Base-by-base conservation (phyloP, 2,113 vertebrate genomes). In the Tetrao urogallus region DNA sequence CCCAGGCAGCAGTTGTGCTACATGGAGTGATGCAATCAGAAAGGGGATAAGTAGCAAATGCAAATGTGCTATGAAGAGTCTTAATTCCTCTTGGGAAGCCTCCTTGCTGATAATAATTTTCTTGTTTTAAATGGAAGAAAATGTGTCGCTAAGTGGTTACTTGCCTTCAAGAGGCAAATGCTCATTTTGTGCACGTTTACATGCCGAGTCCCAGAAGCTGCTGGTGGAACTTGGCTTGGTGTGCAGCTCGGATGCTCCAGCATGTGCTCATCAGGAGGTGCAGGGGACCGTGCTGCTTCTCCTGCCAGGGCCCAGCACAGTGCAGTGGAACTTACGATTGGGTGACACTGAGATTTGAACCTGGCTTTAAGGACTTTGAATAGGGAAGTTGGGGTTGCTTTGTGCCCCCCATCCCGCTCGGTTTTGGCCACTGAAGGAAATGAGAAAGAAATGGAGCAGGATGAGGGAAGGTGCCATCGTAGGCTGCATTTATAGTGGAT, bases 31-130 rank as follows among this genome's bases (percentile, higher is more conserved):
- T 42, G 42, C 43, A 86, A 34, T 67, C 30, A 14, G 66, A 66
- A 50, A 61, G 36, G 54, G 57, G 67, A 50, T 86, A 45, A 50
- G 58, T 82, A 70, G 38, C 56, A 71, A 65, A 79, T 57, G 25
- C 73, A 93, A 88, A 85, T 65, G 56, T 74, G 65, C 66, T 89
- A 16, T 21, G 45, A 78, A 58, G 48, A 91, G 32, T 22, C 22
- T 74, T 74, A 82, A 60, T 7, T 86, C 34, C 75, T 91, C 82
- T 74, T 69, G 61, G 60, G 73, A 90, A 63, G 30, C 18, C 57
- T 91, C 52, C 54, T 89, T 28, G 4, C 22, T 32, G 52, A 32
- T 71, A 42, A 63, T 67, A 64, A 30, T 87, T 89, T 80, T 54
- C 2, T 1, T 30, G 25, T 80, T 88, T 82, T 64, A 50, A 73